A percentile compares a stretch with the other conserved stretches of the same genome.
These are phyloP conservation scores for Todus mexicanus DNA, from an alignment of 2,797 vertebrate genomes.

Conservation along the genomic window DNA sequence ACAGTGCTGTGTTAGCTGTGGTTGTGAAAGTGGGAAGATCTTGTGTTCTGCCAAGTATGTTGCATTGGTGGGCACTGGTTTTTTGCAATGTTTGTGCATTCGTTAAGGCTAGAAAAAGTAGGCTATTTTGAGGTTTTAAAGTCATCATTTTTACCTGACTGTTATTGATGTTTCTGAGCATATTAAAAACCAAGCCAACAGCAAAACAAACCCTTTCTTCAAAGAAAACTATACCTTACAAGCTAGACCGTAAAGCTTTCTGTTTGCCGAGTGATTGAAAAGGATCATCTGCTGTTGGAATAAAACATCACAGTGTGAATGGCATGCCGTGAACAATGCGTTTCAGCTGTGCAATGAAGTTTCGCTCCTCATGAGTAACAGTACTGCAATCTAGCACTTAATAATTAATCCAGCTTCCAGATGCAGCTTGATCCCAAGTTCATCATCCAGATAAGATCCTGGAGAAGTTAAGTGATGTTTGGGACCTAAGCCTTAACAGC, in stretches of 20 bases:
- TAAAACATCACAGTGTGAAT: background rate
- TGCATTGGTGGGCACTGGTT: background rate
- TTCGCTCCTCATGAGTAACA: background rate
- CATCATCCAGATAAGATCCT: background rate
- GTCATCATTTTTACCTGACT: background rate
- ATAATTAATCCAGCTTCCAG: background rate
- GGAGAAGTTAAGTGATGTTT: background rate
- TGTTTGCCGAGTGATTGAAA: background rate
- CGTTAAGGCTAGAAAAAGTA: background rate
- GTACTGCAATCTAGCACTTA: background rate
- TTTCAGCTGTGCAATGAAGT: background rate
- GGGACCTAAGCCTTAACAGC: background rate
- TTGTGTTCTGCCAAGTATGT: background rate
- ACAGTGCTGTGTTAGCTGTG: background rate
- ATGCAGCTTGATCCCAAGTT: background rate
- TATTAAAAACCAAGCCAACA: background rate
- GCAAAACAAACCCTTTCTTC: background rate
- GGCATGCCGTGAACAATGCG: background rate
- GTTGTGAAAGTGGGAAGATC: background rate
- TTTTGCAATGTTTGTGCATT: background rate
- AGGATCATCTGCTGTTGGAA: slow-evolving; percentile 2
- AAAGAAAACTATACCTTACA: background rate
- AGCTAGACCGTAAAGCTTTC: background rate
- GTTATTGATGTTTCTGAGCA: background rate
- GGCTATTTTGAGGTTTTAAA: background rate